Evolutionary conservation across 2,888 invertebrate genomes (phyloP).

Genomic region (Trichopoda pennipes): DNA sequence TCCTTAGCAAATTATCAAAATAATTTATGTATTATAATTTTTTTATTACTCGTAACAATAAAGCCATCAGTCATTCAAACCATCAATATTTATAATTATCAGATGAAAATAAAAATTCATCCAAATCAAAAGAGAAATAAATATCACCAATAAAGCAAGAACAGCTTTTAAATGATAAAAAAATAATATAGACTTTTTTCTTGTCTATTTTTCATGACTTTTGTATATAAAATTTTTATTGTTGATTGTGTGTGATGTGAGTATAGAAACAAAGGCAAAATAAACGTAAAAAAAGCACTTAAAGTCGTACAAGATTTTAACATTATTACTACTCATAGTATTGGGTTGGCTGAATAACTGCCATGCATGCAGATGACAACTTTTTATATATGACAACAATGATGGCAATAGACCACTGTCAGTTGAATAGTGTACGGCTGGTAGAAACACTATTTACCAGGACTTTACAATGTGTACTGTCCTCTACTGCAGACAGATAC

Average conservation of each 20-base stretch:
- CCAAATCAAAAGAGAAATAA: constrained; percentile 9
- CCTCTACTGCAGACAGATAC: constrained; percentile 10
- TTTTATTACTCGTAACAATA: neutral
- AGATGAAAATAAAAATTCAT: constrained; percentile 4
- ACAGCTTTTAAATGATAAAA: constrained; percentile 26
- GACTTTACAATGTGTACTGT: neutral
- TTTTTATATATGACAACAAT: constrained; percentile 53
- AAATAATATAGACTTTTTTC: neutral
- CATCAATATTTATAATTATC: constrained; percentile 24
- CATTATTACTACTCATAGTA: constrained; percentile 45
- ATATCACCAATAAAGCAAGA: neutral
- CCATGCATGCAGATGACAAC: constrained; percentile 58
- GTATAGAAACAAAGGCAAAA: neutral
- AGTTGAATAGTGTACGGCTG: constrained; percentile 7
- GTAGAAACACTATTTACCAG: constrained; percentile 7
- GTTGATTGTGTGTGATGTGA: constrained; percentile 3
- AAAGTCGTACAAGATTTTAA: constrained; percentile 52
- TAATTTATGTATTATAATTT: constrained; percentile 9
- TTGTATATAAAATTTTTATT: constrained; percentile 17
- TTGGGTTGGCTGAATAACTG: constrained; percentile 25
- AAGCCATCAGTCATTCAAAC: constrained; percentile 9
- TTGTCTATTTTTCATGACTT: constrained; percentile 10
- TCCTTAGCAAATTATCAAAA: neutral
- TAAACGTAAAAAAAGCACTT: constrained; percentile 28
- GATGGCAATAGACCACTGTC: constrained; percentile 19